These are phyloP conservation scores for Psittacus erithacus DNA, from an alignment of 2,113 vertebrate genomes.

Conservation along the genomic window DNA sequence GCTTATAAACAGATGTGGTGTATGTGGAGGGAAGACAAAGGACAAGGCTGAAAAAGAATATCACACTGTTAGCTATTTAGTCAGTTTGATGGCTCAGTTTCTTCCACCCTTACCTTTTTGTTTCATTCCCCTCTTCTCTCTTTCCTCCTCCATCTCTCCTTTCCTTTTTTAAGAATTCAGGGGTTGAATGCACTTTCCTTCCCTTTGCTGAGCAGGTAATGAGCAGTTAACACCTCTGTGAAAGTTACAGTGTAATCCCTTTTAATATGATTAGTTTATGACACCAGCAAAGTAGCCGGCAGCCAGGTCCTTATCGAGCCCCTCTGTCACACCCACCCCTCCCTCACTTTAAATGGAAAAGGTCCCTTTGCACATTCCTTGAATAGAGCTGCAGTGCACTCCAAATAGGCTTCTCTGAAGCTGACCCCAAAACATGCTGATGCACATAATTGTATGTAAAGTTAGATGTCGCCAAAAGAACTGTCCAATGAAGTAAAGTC, in stretches of 20 bases:
- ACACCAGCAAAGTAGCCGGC: not conserved
- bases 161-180: not conserved
- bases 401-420: not conserved
- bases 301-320: rapidly evolving
- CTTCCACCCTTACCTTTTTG: not conserved
- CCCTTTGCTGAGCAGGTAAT: not conserved
- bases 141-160: not conserved
- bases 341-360: not conserved
- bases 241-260: not conserved
- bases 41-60: not conserved
- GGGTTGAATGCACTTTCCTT: not conserved
- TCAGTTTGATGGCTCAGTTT: not conserved
- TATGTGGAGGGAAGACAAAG: not conserved
- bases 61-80: not conserved
- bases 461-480: not conserved
- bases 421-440: not conserved
- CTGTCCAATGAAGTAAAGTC: not conserved
- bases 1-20: not conserved
- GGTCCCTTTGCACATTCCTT: rapidly evolving
- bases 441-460: rapidly evolving
- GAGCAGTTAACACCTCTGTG: not conserved
- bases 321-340: not conserved
- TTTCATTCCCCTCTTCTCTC: not conserved
- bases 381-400: no score
- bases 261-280: not conserved